phyloP scores from a whole-genome alignment of 2,797 vertebrate genomes.

The Simalia tracyae region DNA sequence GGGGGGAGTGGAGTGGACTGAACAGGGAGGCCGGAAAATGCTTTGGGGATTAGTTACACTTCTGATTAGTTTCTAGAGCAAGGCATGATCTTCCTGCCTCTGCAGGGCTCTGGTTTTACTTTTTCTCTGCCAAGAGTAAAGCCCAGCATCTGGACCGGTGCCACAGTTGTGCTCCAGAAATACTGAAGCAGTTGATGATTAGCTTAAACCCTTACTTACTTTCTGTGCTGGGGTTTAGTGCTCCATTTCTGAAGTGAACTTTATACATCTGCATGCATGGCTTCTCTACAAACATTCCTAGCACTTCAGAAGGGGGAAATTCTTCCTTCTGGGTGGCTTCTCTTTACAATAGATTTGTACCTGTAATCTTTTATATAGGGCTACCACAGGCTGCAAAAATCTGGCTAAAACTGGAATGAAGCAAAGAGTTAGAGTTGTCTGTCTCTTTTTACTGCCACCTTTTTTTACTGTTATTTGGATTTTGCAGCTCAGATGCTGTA shows the following conservation, averaged over 20 bases:
- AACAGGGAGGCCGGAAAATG: background rate
- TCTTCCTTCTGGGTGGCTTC: background rate
- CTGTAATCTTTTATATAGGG: background rate
- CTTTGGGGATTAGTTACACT: background rate
- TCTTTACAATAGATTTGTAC: background rate
- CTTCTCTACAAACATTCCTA: background rate
- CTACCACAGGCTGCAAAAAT: background rate
- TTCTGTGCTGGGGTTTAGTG: background rate
- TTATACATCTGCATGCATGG: too few relatives aligned
- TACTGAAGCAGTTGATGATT: background rate
- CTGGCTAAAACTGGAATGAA: background rate
- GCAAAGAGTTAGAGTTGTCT: background rate
- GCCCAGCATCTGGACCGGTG: background rate
- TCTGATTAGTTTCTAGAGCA: background rate
- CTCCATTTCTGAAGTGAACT: background rate
- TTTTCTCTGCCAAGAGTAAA: background rate
- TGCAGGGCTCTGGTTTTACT: background rate
- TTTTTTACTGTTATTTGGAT: too few relatives aligned
- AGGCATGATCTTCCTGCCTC: too few relatives aligned
- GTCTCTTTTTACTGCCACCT: background rate
- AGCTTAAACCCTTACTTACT: background rate
- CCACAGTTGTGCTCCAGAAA: background rate
- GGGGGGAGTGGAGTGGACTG: background rate
- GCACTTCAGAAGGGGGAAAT: background rate
- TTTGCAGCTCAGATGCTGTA: background rate